Conservation (phyloP, 2,888 invertebrate species). For the Chrysomela aeneicollis region DNA sequence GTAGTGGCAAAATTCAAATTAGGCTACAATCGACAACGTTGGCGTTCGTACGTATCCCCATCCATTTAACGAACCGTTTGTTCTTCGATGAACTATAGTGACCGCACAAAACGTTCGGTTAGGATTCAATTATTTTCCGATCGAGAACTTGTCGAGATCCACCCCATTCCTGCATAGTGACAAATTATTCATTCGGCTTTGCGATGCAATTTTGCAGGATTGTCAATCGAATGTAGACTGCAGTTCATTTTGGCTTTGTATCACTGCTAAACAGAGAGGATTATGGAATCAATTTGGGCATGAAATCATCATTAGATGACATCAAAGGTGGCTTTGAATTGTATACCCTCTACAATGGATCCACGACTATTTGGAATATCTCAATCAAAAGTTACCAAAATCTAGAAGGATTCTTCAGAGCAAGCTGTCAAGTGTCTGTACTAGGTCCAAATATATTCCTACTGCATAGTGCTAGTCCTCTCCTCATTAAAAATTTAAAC, state of each 20-base stretch:
- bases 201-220: background rate
- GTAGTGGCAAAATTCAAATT: constrained; percentile 1
- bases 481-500: too few relatives aligned
- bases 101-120: constrained; percentile 25
- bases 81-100: constrained; percentile 21
- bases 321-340: too few relatives aligned
- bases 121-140: constrained; percentile 26
- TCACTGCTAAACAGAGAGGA: too few relatives aligned
- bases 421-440: too few relatives aligned
- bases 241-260: background rate
- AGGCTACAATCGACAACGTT: constrained; percentile 10
- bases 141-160: constrained; percentile 8
- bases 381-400: too few relatives aligned
- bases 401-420: too few relatives aligned
- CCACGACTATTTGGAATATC: too few relatives aligned
- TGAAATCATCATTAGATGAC: too few relatives aligned
- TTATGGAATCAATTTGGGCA: too few relatives aligned
- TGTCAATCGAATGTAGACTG: background rate
- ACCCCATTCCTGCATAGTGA: background rate
- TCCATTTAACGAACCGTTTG: constrained; percentile 26
- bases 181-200: background rate
- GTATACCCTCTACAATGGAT: too few relatives aligned
- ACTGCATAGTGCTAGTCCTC: too few relatives aligned
- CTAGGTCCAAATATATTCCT: too few relatives aligned
- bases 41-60: background rate